Conservation (phyloP, 2,888 invertebrate species). For the Aproaerema taeniolella region DNA sequence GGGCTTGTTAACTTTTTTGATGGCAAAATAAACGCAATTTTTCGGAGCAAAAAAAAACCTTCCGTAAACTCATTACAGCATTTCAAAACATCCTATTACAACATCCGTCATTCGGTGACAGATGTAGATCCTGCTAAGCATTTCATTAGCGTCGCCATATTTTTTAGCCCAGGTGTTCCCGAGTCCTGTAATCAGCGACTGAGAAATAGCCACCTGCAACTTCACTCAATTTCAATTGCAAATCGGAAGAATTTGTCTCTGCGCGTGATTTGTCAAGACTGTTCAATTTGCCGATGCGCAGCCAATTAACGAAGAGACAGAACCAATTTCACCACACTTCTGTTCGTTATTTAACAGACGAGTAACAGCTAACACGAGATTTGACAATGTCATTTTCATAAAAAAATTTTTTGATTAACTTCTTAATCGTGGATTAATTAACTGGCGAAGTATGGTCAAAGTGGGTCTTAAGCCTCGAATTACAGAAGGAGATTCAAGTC, state of each 20-base stretch:
- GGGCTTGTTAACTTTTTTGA: no score
- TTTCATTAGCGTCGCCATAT: conserved; percentile 54
- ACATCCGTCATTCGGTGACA: conserved; percentile 49
- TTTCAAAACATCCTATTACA: conserved; percentile 19
- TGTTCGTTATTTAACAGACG: no score
- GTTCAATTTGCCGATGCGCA: conserved; percentile 2
- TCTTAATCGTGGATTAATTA: no score
- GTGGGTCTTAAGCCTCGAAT: no score
- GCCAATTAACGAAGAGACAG: conserved; percentile 1
- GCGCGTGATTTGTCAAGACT: conserved; percentile 22
- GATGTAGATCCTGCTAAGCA: conserved; percentile 44
- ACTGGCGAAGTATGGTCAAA: no score
- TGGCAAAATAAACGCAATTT: no score
- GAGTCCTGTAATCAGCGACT: conserved; percentile 38
- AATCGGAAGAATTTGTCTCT: conserved; percentile 25
- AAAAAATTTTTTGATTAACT: no score
- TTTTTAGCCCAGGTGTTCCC: conserved; percentile 33
- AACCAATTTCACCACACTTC: no score
- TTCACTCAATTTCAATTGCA: conserved; percentile 31
- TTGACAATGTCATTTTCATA: no score
- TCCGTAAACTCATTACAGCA: conserved; percentile 29
- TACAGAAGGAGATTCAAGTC: no score
- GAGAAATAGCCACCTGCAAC: conserved; percentile 33
- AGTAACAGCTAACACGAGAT: no score
- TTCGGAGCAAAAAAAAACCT: no score